A percentile compares a stretch with the other conserved stretches of the same genome.
Evolutionary conservation across 2,797 vertebrate species (phyloP).

Genomic region (Synaphobranchus kaupii): DNA sequence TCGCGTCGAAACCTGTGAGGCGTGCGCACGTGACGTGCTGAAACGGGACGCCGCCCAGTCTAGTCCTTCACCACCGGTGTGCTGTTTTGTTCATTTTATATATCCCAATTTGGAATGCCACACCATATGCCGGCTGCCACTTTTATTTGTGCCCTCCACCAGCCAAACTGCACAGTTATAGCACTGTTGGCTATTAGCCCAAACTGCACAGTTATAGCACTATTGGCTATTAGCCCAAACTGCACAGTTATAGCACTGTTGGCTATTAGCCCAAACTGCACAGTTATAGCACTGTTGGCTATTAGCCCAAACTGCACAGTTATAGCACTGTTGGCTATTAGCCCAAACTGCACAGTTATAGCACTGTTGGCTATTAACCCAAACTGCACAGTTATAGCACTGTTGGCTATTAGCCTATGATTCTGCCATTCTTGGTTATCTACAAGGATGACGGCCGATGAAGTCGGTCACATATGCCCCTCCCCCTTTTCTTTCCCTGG

Average conservation of each 20-base stretch:
- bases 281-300: neutral
- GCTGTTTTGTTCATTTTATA: neutral
- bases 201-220: neutral
- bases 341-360: neutral
- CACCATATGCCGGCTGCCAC: neutral
- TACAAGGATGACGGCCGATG: no score
- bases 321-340: no score
- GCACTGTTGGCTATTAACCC: no score
- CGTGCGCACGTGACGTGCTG: neutral
- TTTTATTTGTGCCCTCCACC: neutral
- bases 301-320: neutral
- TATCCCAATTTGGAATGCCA: no score
- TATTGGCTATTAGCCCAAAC: neutral
- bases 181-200: no score
- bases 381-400: neutral
- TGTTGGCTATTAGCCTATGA: no score
- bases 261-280: neutral
- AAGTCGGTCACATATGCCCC: no score
- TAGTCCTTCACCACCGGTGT: no score
- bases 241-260: neutral
- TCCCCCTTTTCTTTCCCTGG: no score
- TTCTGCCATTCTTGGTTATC: no score
- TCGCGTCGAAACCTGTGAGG: neutral
- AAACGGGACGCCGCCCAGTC: no score
- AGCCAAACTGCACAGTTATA: neutral